Evolutionary conservation across 2,888 invertebrate genomes (phyloP), one percentile per base, ranked within the genome.

Genomic region (Meghimatium bilineatum): DNA sequence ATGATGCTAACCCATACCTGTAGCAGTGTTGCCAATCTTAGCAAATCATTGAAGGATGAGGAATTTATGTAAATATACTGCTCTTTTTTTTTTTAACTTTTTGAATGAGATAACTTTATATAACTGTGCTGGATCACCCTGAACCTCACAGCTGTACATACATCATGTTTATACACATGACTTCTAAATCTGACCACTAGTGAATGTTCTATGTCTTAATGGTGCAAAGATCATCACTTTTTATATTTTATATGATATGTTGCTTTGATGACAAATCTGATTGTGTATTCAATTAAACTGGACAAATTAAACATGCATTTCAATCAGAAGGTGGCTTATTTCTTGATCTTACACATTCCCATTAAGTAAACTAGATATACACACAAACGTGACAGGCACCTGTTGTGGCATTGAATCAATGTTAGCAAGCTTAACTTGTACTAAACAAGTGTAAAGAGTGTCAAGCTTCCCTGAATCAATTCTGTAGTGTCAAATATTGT

Each of bases 271-370:
- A 29, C 44, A 44, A 23, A 44, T 1, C 8, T 29, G 44, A n/a
- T 44, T n/a, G n/a, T n/a, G n/a, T 72, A 26, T 49, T 72, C 26
- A 72, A 44, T 44, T 0, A 26, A 38, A n/a, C 29, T 49, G 38
- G 44, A 72, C 44, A 49, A 38, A 72, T 71, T 72, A 72, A 72
- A 72, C 72, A 44, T 38, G 44, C 44, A 44, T 72, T 72, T 72
- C 44, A 44, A 72, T 72, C 72, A 26, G n/a, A n/a, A n/a, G n/a
- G 38, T 38, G 26, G 14, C 26, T 23, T 20, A 14, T 17, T 56
- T 20, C 23, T 14, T 56, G 56, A 2, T 56, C 2, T 56, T 20
- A 56, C 20, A 3, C 3, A 17, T 56, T 56, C 10, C 8, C 20
- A 56, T 56, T 20, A 10, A 56, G 56, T 14, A 56, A 56, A 23